phyloP scores from a whole-genome alignment of 2,888 invertebrate genomes.

The Cheilosia scutellata region DNA sequence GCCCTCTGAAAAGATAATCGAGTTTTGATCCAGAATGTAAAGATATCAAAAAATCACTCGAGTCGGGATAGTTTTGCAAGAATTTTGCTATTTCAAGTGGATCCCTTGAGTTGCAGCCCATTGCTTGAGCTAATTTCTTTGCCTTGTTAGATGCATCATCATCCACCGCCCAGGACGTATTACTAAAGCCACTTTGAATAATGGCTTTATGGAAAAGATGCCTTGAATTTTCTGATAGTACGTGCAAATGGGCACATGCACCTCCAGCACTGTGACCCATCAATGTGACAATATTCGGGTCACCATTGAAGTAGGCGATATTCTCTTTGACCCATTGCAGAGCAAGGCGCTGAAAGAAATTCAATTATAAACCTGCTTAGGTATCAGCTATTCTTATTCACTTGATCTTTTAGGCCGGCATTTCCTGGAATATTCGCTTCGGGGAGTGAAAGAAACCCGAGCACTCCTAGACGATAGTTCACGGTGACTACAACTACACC shows the following conservation, averaged over 20 bases:
- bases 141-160: constrained; percentile 58
- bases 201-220: constrained; percentile 77
- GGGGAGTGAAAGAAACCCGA: constrained; percentile 77
- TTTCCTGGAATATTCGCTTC: constrained; percentile 77
- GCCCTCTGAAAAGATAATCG: constrained; percentile 60
- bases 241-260: constrained; percentile 75
- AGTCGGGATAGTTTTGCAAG: constrained; percentile 47
- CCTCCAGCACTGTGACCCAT: constrained; percentile 78
- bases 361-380: background rate
- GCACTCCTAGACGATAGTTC: constrained; percentile 77
- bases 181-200: constrained; percentile 75
- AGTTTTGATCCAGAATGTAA: constrained; percentile 9
- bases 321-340: constrained; percentile 83
- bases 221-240: constrained; percentile 73
- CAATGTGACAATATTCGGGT: constrained; percentile 78
- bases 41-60: constrained; percentile 54
- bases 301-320: constrained; percentile 83
- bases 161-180: constrained; percentile 72
- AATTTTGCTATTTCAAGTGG: constrained; percentile 71
- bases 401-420: constrained; percentile 78
- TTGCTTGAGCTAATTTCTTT: constrained; percentile 66
- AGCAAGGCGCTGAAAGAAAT: constrained; percentile 80
- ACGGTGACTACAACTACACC: constrained; percentile 77
- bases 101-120: constrained; percentile 71
- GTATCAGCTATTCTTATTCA: background rate